A percentile compares a stretch with the other conserved stretches of the same genome.
Evolutionary conservation across 2,797 vertebrate species (phyloP).

Genomic region (Gila robusta): DNA sequence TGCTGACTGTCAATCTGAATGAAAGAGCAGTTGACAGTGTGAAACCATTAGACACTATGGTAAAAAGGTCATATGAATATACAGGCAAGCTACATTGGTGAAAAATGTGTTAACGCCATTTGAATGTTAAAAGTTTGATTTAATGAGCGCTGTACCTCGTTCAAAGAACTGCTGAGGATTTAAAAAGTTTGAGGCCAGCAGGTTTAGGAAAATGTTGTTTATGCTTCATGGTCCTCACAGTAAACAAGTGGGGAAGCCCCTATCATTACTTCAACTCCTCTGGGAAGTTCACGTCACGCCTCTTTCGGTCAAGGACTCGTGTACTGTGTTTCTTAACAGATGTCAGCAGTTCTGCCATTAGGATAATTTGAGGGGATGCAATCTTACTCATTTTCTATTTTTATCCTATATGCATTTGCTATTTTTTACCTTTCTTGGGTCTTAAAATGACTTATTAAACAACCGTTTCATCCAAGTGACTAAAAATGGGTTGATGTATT

Average conservation of each 20-base stretch:
- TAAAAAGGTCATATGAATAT: constrained; percentile 58
- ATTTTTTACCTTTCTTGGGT: not conserved
- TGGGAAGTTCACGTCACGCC: constrained; percentile 1
- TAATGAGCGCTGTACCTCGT: not conserved
- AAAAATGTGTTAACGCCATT: not conserved
- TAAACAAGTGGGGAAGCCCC: constrained; percentile 41
- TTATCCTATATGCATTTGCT: not conserved
- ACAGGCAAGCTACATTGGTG: not conserved
- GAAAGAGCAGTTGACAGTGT: constrained; percentile 27
- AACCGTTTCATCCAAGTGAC: not conserved
- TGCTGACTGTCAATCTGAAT: constrained; percentile 74
- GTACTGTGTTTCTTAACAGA: constrained; percentile 50
- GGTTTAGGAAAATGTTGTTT: constrained; percentile 9
- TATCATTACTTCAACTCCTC: not conserved
- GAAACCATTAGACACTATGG: constrained; percentile 47
- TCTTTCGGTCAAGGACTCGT: constrained; percentile 39
- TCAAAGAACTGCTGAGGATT: not conserved
- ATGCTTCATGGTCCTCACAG: not conserved
- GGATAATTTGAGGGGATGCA: not conserved
- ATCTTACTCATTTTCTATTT: not conserved
- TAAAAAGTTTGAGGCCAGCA: not conserved
- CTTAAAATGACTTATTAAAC: not conserved
- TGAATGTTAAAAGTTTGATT: not conserved
- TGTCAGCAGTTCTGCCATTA: constrained; percentile 30
- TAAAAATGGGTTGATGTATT: not conserved